phyloP scores from a whole-genome alignment of 2,888 invertebrate genomes.

The Pherbina coryleti region DNA sequence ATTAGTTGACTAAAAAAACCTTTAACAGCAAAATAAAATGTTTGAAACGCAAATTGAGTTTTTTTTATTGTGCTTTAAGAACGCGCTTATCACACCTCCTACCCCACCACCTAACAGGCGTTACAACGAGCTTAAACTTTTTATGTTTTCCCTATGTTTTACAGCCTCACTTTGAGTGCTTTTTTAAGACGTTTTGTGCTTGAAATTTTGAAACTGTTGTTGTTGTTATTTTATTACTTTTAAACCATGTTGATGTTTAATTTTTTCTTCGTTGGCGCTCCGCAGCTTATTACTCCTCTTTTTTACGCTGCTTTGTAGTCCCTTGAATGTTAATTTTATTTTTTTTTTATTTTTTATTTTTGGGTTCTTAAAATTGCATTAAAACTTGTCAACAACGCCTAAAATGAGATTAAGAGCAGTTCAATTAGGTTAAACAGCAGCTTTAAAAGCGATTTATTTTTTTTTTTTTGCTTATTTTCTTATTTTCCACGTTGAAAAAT shows the following conservation, averaged over 20 bases:
- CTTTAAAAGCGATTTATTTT: background rate
- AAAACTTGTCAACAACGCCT: conserved; percentile 6
- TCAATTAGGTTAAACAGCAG: conserved; percentile 18
- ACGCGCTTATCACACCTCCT: background rate
- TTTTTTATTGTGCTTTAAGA: background rate
- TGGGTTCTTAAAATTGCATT: conserved; percentile 7
- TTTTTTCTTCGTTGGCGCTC: background rate
- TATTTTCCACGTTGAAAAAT: no score
- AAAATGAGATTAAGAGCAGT: background rate
- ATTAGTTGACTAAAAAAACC: no score
- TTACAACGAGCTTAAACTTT: background rate
- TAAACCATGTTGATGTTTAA: background rate
- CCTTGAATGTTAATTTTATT: background rate
- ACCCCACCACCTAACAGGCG: background rate
- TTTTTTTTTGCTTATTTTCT: background rate
- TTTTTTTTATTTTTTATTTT: background rate
- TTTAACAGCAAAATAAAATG: no score
- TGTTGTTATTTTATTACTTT: background rate
- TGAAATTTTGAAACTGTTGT: background rate
- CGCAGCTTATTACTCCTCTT: background rate
- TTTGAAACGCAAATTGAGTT: background rate
- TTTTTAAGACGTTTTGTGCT: background rate
- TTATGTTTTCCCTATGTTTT: background rate
- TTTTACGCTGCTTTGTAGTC: background rate
- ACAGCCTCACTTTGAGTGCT: background rate